Evolutionary conservation across 2,113 vertebrate genomes (phyloP), one percentile per base, ranked within the genome.

Genomic region (Aptenodytes forsteri): DNA sequence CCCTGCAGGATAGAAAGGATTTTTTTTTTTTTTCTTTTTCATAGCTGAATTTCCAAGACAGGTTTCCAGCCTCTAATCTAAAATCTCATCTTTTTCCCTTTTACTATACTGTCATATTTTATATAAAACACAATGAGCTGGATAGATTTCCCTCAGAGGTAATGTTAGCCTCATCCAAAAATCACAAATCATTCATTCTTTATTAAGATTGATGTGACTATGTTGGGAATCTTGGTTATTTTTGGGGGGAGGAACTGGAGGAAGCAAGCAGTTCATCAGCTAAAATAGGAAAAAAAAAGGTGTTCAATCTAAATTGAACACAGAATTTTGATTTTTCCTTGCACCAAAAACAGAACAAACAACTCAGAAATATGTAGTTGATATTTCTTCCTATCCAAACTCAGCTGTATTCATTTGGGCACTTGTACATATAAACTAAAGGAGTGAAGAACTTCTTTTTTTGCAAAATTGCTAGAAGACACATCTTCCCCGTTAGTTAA

Each of bases 11-110:
- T 19, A 84, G 14, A 87, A 94, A 75, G 3, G 6, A 5, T 5
- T 46, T 78, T 71, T 85, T 16, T 25, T 38, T 42, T 54, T 38
- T 42, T 59, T 82, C 1, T 11, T 92, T 92, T 92, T 70, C 29
- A 20, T 88, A 96, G 66, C 20, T n/a, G 46, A 96, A 94, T 87
- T 95, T 96, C 17, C 26, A 92, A 66, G 82, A 75, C 46, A 46
- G 10, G 8, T 92, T 96, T 94, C 46, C 69, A 95, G 46, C 6
- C 19, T 70, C 50, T 77, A 70, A 81, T 86, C 55, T 89, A 87
- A 88, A 73, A 77, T 89, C 38, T 64, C n/a, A 54, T 81, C 47
- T 71, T 73, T 91, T 87, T 23, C 4, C 4, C 21, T 91, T 92
- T 87, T 86, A 17, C 6, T 92, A 17, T 89, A 20, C 34, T 77